These are phyloP conservation scores for Cyaniris semiargus DNA, from an alignment of 2,888 invertebrate genomes.

Conservation along the genomic window DNA sequence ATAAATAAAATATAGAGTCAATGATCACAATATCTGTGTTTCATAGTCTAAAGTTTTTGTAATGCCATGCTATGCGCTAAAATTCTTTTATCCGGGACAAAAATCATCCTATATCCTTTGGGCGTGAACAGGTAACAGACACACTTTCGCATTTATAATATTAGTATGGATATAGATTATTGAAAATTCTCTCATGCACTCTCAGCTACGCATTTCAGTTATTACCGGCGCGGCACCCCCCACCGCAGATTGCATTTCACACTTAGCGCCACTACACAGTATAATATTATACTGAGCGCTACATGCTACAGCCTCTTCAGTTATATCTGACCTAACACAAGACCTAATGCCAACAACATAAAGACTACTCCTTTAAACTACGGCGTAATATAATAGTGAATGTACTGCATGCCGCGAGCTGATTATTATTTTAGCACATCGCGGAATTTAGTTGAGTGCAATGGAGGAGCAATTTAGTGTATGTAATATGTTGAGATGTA, in stretches of 20 bases:
- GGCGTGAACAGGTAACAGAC: too few species aligned
- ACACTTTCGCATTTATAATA: too few species aligned
- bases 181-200: neutral
- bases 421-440: neutral
- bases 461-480: neutral
- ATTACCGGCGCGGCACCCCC: slow-evolving; percentile 11
- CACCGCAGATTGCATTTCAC: slow-evolving; percentile 17
- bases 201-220: neutral
- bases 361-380: neutral
- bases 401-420: neutral
- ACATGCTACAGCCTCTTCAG: neutral
- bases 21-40: too few species aligned
- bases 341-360: neutral
- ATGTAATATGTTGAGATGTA: neutral
- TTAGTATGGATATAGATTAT: too few species aligned
- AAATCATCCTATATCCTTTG: too few species aligned
- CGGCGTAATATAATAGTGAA: neutral
- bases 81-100: too few species aligned
- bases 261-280: neutral
- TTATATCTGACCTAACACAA: neutral
- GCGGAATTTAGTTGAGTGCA: slow-evolving; percentile 3
- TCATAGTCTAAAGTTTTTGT: too few species aligned
- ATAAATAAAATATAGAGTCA: too few species aligned
- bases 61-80: too few species aligned
- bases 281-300: too few species aligned